Evolutionary conservation across 2,797 vertebrate genomes (phyloP), one percentile per base, ranked within the genome.

Genomic region (Lemur catta): DNA sequence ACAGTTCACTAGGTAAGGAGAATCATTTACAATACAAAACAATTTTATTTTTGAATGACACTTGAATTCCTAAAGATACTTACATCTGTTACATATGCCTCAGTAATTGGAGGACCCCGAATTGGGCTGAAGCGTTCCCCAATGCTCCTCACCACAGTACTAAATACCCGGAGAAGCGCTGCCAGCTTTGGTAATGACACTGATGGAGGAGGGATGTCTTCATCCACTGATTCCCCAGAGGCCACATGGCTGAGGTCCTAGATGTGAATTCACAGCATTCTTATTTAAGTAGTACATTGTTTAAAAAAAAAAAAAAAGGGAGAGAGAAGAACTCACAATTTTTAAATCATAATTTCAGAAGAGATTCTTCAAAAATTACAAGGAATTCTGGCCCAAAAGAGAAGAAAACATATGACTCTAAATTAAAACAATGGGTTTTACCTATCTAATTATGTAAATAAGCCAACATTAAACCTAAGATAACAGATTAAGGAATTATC

Each of bases 91-190:
- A 99, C 99, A 18, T 99, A 99, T 67, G 98, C 99, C 98, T 99
- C 99, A 0, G 99, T 99, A 87, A 99, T 99, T 2, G 99, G 99
- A 20, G 99, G 99, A 41, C 99, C 99, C 96, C 99, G 98, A 92
- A 99, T 98, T 4, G 99, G 99, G 98, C 99, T 99, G 98, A 99
- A 99, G 8, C 99, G 98, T 81, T 99, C 99, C 84, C 99, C 99
- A 1, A 99, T 99, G 98, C 99, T 99, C 98, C 99, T 99, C 94
- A 99, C 99, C 93, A 99, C 99, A 0, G 99, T 99, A 89, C 99
- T 99, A 98, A 99, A 99, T n/a, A 99, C 99, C 6, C 99, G 99
- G 71, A 99, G 99, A 52, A 99, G 99, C 0, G 99, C 99, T 4
- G 99, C 99, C 98, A 99, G 98, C 85, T 99, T 99, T 24, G 99